Evolutionary conservation across 2,113 vertebrate genomes (phyloP), one percentile per base, ranked within the genome.

Genomic region (Empidonax traillii): DNA sequence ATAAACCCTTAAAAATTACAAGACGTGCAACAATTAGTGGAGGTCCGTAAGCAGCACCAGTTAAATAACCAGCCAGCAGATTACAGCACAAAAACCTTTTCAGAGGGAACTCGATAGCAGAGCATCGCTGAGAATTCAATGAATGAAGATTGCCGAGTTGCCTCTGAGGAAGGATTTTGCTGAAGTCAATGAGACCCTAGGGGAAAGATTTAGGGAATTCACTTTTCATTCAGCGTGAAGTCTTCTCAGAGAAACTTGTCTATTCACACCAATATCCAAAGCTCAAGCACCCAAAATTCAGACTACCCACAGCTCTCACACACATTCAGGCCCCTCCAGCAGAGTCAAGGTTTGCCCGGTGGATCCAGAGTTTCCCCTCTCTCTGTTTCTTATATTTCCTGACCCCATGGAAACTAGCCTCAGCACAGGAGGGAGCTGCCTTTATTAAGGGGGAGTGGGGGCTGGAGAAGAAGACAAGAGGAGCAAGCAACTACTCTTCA

Each of bases 121-220:
- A 84, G 43, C 7, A 12, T 59, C 30, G 1, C 56, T 5, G 22
- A 85, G 52, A 82, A 49, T 61, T 78, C 41, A 1, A 22, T 85
- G 71, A 82, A 87, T 63, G 66, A 88, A 68, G 66, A 87, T 16
- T 58, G 61, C 33, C 0, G 3, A 77, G 47, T n/a, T 76, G 43
- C 80, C 62, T 83, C 72, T 72, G 75, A 93, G 56, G 69, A 72
- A 79, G 12, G 8, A 72, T 90, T 88, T 79, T 2, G 0, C 67
- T 79, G 44, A 76, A 93, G 44, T 51, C 86, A 65, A 8, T 41
- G 43, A 92, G 52, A 90, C 53, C 67, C 62, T 24, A 65, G 62
- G 75, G 59, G 33, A 94, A 67, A 92, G 71, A 79, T 76, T 93
- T 92, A 85, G 83, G 86, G 82, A 90, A 87, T 68, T 85, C 56